Conservation (phyloP, 1,140 invertebrate species). For the Drosophila sechellia region DNA sequence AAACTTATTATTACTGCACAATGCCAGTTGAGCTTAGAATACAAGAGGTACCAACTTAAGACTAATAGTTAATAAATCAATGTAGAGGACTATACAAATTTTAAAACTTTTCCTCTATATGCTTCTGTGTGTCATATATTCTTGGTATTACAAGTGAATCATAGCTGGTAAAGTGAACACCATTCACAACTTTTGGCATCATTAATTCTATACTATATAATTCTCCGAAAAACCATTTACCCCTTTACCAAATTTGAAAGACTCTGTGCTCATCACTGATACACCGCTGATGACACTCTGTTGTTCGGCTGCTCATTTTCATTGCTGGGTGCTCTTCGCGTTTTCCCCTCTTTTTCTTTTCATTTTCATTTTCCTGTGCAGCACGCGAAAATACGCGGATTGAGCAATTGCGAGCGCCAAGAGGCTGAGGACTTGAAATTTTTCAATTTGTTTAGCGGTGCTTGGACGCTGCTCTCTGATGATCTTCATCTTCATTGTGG, state of each 20-base stretch:
- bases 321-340: constrained; percentile 22
- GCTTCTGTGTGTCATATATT: not conserved
- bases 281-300: constrained; percentile 24
- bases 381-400: constrained; percentile 71
- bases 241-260: constrained; percentile 4
- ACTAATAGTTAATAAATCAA: too few relatives aligned
- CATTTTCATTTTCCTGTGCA: constrained; percentile 22
- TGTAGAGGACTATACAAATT: too few relatives aligned
- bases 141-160: constrained; percentile 18
- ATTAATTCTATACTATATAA: constrained; percentile 23
- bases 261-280: constrained; percentile 37
- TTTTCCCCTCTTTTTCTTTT: constrained; percentile 14
- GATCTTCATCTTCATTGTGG: constrained; percentile 54
- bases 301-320: constrained; percentile 19
- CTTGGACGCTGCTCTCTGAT: constrained; percentile 31
- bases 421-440: constrained; percentile 78
- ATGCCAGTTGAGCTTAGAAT: too few relatives aligned
- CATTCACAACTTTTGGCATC: constrained; percentile 2
- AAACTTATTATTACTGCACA: too few relatives aligned
- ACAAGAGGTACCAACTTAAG: not conserved
- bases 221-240: constrained; percentile 14
- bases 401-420: constrained; percentile 79
- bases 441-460: constrained; percentile 76
- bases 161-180: not conserved
- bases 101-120: too few relatives aligned